Evolutionary conservation across 1,140 invertebrate species (phyloP), one percentile per base, ranked within the genome.

Genomic region (Drosophila ercepeae): DNA sequence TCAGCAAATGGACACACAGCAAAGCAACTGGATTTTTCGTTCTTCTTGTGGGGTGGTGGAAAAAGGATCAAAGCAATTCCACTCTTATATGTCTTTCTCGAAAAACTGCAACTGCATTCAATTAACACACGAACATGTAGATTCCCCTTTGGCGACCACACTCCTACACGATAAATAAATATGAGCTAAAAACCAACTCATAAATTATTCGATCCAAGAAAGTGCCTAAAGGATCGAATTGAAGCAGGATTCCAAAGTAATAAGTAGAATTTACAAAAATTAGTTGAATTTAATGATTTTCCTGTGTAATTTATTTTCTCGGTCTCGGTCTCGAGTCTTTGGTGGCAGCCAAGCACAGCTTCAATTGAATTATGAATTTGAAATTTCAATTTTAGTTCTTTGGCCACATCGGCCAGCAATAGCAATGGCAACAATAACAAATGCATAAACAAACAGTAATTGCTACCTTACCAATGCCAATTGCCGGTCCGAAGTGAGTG

Each of bases 341-440:
- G 70, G 54, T 59, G 29, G 21, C 68, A 59, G 53, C 82, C 50
- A 75, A 75, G 58, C 70, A 82, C 74, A 88, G 60, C 29, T 88
- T 61, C 82, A 88, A 88, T 88, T 88, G 74, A 88, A 88, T 88
- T 88, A 88, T 88, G 82, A 88, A 88, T 88, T 88, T 75, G 54
- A 61, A 75, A 75, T 75, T 69, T 82, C 82, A 88, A 86, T 82
- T 88, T 76, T 82, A 82, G 57, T 86, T 63, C 70, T 73, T 64
- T 46, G 13, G 54, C 55, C 19, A 9, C 36, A 52, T 27, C 60
- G 16, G 27, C 50, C 69, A n/a, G n/a, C n/a, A n/a, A n/a, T n/a
- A n/a, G 42, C 46, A 68, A 21, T 48, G 68, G 44, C 46, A 70
- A 36, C 71, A 68, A 49, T 71, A 73, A 60, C 67, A 86, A 84